A percentile compares a stretch with the other conserved stretches of the same genome.
These are phyloP conservation scores for Willisornis vidua DNA, from an alignment of 2,113 vertebrate genomes.

Conservation along the genomic window DNA sequence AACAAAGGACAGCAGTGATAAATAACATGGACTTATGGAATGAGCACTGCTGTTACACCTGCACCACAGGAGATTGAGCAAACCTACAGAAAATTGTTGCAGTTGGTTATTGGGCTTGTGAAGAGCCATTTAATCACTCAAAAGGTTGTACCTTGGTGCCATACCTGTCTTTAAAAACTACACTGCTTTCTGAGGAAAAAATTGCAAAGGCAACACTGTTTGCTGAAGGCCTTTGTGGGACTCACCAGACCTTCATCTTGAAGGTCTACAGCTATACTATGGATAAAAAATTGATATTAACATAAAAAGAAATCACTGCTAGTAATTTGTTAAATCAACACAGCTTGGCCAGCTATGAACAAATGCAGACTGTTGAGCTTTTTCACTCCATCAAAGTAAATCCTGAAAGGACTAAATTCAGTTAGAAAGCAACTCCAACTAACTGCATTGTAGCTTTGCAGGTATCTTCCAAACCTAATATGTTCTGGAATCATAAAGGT, in stretches of 20 bases:
- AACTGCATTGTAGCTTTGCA: neutral
- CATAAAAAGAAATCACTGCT: neutral
- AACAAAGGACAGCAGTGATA: neutral
- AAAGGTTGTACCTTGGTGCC: neutral
- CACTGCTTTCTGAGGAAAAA: neutral
- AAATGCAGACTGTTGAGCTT: neutral
- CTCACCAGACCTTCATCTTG: neutral
- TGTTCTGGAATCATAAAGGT: neutral
- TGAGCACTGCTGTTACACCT: neutral
- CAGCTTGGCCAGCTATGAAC: neutral
- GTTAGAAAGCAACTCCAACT: neutral
- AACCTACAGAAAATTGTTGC: neutral
- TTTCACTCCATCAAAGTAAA: neutral
- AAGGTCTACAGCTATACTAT: neutral
- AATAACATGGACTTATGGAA: neutral
- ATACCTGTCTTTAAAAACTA: neutral
- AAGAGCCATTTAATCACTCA: neutral
- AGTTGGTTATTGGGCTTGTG: neutral
- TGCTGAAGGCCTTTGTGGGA: neutral
- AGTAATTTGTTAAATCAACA: neutral
- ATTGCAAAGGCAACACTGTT: neutral
- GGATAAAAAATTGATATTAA: neutral
- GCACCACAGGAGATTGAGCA: neutral
- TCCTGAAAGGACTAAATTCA: neutral
- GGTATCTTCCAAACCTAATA: neutral